Conservation (phyloP, 2,888 invertebrate genomes). For the Diabrotica balteata region DNA sequence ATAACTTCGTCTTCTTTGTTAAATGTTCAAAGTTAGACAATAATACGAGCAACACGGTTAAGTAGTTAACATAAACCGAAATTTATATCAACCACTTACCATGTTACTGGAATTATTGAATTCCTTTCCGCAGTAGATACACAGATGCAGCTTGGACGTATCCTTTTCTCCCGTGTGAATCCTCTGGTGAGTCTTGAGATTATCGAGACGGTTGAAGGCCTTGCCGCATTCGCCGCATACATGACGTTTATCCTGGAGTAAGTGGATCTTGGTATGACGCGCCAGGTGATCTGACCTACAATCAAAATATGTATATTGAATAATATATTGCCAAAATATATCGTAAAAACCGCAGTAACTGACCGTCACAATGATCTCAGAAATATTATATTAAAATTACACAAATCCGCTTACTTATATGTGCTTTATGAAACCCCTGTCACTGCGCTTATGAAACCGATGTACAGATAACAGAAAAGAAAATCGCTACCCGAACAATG, state of each 20-base stretch:
- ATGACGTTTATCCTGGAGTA: constrained; percentile 59
- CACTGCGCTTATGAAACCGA: too few species aligned
- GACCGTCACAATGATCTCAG: background rate
- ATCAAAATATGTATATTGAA: background rate
- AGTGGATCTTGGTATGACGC: constrained; percentile 70
- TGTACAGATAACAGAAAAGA: too few species aligned
- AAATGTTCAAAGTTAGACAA: constrained; percentile 26
- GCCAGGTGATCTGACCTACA: constrained; percentile 69
- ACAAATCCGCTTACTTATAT: too few species aligned
- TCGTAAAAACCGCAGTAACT: background rate
- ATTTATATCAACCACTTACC: constrained; percentile 50
- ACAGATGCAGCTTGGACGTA: constrained; percentile 57
- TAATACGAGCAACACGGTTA: constrained; percentile 38
- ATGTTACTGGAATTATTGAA: constrained; percentile 62
- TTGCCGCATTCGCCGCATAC: constrained; percentile 71
- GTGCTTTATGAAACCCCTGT: too few species aligned
- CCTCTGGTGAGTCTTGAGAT: constrained; percentile 58
- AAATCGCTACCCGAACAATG: too few species aligned
- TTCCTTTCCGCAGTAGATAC: constrained; percentile 61
- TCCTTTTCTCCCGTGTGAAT: constrained; percentile 59
- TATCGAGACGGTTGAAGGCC: constrained; percentile 66
- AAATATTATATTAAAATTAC: constrained; percentile 6
- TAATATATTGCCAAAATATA: background rate
- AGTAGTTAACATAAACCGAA: constrained; percentile 37
- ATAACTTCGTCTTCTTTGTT: constrained; percentile 11